Evolutionary conservation across 1,140 invertebrate species (phyloP).

Genomic region (Hyles vespertilio): DNA sequence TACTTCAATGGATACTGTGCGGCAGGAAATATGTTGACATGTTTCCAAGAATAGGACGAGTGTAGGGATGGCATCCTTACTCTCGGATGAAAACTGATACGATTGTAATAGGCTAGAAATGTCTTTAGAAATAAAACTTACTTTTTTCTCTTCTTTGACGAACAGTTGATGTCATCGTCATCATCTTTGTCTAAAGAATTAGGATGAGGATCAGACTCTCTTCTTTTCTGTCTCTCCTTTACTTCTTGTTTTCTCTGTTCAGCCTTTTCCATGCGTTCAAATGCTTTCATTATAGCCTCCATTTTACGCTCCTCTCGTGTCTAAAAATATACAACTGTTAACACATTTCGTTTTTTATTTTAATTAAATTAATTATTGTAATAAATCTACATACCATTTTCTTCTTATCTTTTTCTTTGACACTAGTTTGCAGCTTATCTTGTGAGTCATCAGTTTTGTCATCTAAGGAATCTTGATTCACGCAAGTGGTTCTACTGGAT

Average conservation of each 20-base stretch:
- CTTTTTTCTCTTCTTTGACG: conserved; percentile 68
- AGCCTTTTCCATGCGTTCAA: conserved; percentile 89
- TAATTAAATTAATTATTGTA: too few species aligned
- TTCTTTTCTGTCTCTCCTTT: conserved; percentile 72
- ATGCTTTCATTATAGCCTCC: conserved; percentile 95
- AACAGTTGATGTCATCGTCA: conserved; percentile 66
- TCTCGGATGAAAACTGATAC: too few species aligned
- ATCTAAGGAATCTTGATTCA: conserved; percentile 57
- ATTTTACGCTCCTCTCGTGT: conserved; percentile 97
- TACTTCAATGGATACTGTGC: too few species aligned
- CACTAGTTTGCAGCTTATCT: conserved; percentile 75
- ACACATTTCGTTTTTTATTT: too few species aligned
- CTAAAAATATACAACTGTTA: conserved; percentile 62
- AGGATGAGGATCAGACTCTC: conserved; percentile 73
- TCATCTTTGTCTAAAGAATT: conserved; percentile 62
- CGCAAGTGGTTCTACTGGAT: conserved; percentile 58
- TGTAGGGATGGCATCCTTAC: too few species aligned
- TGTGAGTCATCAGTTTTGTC: conserved; percentile 72
- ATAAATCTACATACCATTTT: conserved; percentile 66
- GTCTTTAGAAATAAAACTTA: conserved; percentile 28
- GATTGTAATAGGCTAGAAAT: too few species aligned
- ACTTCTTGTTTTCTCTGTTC: conserved; percentile 86
- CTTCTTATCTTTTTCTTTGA: conserved; percentile 69
- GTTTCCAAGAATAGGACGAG: too few species aligned
- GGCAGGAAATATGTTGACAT: too few species aligned